phyloP scores from a whole-genome alignment of 2,888 invertebrate species.

The Chironomus riparius region DNA sequence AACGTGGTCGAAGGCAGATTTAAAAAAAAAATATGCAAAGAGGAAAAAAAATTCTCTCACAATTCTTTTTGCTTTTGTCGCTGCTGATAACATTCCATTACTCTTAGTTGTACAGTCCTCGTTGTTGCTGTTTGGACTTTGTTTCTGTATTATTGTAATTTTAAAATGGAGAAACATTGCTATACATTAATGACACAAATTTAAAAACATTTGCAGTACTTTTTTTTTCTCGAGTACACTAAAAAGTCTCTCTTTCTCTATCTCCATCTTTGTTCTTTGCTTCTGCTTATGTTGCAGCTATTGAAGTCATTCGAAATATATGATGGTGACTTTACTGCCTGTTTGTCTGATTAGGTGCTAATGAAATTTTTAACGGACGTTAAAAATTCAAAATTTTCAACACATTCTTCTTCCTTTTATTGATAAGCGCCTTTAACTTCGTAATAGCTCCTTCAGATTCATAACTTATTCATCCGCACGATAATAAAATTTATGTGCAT shows the following conservation, averaged over 20 bases:
- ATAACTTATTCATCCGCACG: background rate
- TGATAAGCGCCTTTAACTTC: no score
- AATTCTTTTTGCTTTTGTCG: background rate
- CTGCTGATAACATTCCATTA: background rate
- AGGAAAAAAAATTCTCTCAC: background rate
- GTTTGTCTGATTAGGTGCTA: no score
- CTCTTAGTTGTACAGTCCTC: background rate
- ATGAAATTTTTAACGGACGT: no score
- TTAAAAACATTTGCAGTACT: background rate
- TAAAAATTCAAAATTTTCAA: no score
- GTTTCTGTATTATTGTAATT: background rate
- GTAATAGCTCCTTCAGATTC: background rate
- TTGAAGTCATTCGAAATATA: no score
- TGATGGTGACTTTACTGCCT: no score
- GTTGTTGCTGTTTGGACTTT: background rate
- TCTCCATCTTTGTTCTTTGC: no score
- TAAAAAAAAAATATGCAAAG: background rate
- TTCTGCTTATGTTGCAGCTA: no score
- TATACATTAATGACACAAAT: background rate
- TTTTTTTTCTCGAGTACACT: background rate
- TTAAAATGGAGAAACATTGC: background rate
- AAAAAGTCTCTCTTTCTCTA: no score
- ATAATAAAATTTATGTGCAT: slow-evolving; percentile 1
- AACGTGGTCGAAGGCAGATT: slow-evolving; percentile 17
- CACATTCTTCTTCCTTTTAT: no score